phyloP scores from a whole-genome alignment of 2,888 invertebrate genomes.

The Emmelina monodactyla region DNA sequence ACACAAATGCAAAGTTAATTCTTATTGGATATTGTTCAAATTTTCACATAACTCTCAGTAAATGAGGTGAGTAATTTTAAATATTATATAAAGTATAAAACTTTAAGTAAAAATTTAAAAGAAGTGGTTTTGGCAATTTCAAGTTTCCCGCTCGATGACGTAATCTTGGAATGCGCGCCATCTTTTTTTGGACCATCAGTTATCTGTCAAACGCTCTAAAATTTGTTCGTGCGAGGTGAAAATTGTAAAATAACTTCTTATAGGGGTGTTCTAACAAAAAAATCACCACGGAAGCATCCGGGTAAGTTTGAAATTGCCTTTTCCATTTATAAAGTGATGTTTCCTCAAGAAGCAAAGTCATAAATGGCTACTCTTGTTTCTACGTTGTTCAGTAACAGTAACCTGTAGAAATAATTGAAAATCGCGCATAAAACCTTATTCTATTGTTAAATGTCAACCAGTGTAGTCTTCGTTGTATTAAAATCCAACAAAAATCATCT shows the following conservation, averaged over 20 bases:
- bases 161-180: constrained; percentile 40
- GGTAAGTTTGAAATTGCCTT: constrained; percentile 36
- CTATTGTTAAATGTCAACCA: too few species aligned
- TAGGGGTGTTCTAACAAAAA: constrained; percentile 37
- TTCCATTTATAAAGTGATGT: too few species aligned
- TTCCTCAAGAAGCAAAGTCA: too few species aligned
- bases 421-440: too few species aligned
- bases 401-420: too few species aligned
- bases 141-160: constrained; percentile 56
- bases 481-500: too few species aligned
- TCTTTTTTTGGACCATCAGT: constrained; percentile 45
- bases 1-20: constrained; percentile 42
- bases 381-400: too few species aligned
- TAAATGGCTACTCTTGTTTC: constrained; percentile 15
- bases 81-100: constrained; percentile 7
- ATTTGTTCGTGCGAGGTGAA: constrained; percentile 38
- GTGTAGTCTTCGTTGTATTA: too few species aligned
- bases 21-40: constrained; percentile 28
- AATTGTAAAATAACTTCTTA: constrained; percentile 32
- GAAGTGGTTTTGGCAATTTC: constrained; percentile 33
- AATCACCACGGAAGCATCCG: constrained; percentile 58
- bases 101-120: constrained; percentile 12
- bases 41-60: constrained; percentile 27
- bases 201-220: constrained; percentile 39
- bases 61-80: constrained; percentile 44